Evolutionary conservation across 2,113 vertebrate species (phyloP), one percentile per base, ranked within the genome.

Genomic region (Ursus arctos): DNA sequence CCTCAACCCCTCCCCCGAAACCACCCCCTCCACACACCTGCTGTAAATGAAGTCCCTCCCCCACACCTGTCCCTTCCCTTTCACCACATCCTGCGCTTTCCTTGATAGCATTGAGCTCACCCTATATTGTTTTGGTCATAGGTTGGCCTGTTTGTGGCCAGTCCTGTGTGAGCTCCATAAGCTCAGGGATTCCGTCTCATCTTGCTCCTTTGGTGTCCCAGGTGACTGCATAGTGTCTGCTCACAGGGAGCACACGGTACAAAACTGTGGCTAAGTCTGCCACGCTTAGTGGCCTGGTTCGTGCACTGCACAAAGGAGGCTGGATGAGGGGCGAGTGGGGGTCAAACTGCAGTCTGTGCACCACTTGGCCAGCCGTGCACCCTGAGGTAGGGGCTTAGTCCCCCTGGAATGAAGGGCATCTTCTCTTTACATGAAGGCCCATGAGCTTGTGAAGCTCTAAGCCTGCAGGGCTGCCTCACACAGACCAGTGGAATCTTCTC

Each of bases 231-330:
- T 43, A 6, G 59, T 0, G 2, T 40, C 72, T 28, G 63, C 53
- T 51, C 53, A 15, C 11, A 11, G n/a, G 74, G 40, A 81, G 21
- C 28, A n/a, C 0, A 1, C 2, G 22, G 2, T 0, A 4, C 5
- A 1, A 7, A 40, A 24, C 24, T 57, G 31, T 40, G 51, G 33
- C 71, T 33, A 71, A 31, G 81, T 40, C 33, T 10, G 49, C 81
- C 71, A 1, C 7, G 40, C 61, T 74, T 21, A 14, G 55, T 21
- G 69, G 71, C 11, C 4, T 11, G 61, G 33, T 24, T 51, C 14
- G 61, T 40, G 49, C 71, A 95, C 49, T 79, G 81, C 49, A 84
- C 51, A 69, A 51, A 40, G 72, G 53, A 40, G 16, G 33, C 59
- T 22, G 15, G 28, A 13, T 26, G 43, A 80, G 24, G n/a, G 53